Conservation (phyloP, 2,888 invertebrate species). For the Pteria penguin region DNA sequence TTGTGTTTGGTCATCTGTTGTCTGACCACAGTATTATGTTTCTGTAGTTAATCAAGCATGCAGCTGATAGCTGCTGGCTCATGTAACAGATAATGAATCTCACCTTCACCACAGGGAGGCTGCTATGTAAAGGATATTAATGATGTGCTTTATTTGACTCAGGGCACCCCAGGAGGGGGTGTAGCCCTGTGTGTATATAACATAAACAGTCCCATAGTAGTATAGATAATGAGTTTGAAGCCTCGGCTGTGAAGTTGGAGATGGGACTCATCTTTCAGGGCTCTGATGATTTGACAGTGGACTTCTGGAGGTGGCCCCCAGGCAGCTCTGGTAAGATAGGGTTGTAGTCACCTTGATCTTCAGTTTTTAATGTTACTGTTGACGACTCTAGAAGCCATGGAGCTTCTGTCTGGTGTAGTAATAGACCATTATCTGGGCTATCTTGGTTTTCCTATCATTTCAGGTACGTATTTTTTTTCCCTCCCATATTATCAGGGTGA, state of each 20-base stretch:
- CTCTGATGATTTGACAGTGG: neutral
- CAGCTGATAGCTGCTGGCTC: neutral
- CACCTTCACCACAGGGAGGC: neutral
- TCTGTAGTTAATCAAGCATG: neutral
- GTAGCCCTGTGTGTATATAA: neutral
- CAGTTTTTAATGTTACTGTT: too few relatives aligned
- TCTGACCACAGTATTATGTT: neutral
- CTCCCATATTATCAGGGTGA: too few relatives aligned
- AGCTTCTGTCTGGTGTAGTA: too few relatives aligned
- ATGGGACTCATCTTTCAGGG: neutral
- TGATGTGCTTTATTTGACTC: neutral
- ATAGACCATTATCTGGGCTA: too few relatives aligned
- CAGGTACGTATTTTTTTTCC: too few relatives aligned
- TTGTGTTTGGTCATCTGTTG: too few relatives aligned
- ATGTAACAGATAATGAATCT: neutral
- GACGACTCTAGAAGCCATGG: too few relatives aligned
- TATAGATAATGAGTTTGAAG: neutral
- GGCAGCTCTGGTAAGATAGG: neutral
- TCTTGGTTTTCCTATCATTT: too few relatives aligned
- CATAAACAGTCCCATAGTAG: neutral
- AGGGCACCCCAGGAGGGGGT: neutral
- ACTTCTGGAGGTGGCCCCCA: neutral
- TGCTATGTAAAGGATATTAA: neutral
- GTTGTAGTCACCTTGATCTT: too few relatives aligned
- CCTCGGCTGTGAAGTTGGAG: too few relatives aligned